Percentiles rank a stretch among this genome's conserved stretches.
Evolutionary conservation across 2,797 vertebrate species (phyloP).

Genomic region (Pantherophis vulpinus): DNA sequence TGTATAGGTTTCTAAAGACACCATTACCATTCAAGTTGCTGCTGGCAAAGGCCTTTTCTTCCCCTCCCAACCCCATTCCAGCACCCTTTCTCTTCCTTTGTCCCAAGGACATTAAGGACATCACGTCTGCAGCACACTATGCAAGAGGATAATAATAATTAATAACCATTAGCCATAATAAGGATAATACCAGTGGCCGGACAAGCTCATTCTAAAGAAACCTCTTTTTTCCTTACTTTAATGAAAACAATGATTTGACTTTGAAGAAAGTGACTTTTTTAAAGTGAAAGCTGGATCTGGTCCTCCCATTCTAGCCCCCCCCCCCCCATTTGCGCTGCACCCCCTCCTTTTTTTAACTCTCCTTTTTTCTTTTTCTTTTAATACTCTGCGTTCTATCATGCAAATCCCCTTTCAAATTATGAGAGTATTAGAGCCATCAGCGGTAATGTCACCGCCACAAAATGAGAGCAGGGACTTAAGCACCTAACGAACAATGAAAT

Average conservation of each 20-base stretch:
- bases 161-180: conserved; percentile 85
- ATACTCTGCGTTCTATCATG: conserved; percentile 99
- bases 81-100: conserved; percentile 56
- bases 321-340: conserved; percentile 48
- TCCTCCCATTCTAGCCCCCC: conserved; percentile 69
- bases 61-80: conserved; percentile 31
- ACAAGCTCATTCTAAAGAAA: conserved; percentile 73
- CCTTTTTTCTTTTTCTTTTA: conserved; percentile 93
- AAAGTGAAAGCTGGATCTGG: conserved; percentile 87
- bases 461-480: conserved; percentile 99
- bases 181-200: conserved; percentile 73
- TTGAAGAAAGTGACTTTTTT: conserved; percentile 99
- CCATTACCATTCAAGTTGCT: neutral
- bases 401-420: conserved; percentile 99
- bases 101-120: conserved; percentile 80
- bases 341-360: conserved; percentile 71
- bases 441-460: conserved; percentile 99
- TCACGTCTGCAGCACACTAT: conserved; percentile 75
- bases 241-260: conserved; percentile 95
- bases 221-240: conserved; percentile 67
- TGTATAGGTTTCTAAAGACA: neutral
- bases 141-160: conserved; percentile 80
- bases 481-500: conserved; percentile 99
- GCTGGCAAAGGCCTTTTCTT: conserved; percentile 44
- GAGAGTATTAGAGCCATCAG: conserved; percentile 99